Conservation (phyloP, 1,140 invertebrate genomes). For the Trissolcus basalis region DNA sequence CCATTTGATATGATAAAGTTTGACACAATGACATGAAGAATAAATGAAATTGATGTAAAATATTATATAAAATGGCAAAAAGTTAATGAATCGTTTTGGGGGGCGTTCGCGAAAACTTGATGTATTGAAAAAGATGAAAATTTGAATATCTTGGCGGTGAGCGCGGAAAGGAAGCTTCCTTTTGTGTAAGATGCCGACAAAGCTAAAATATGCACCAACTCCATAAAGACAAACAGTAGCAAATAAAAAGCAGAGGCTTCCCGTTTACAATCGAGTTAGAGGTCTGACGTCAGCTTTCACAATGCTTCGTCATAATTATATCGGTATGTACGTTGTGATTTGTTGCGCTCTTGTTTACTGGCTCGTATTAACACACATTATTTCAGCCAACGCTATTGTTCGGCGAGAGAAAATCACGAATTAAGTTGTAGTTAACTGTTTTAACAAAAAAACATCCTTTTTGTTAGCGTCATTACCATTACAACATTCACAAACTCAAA, state of each 20-base stretch:
- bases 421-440: slow-evolving; percentile 18
- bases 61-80: too few relatives aligned
- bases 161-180: slow-evolving; percentile 41
- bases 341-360: slow-evolving; percentile 21
- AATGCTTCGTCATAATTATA: slow-evolving; percentile 51
- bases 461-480: not conserved
- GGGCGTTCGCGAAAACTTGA: slow-evolving; percentile 30
- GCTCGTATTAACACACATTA: slow-evolving; percentile 15
- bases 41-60: too few relatives aligned
- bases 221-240: slow-evolving; percentile 33
- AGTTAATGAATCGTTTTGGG: not conserved
- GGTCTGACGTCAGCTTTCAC: slow-evolving; percentile 41
- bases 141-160: slow-evolving; percentile 45
- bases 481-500: too few relatives aligned
- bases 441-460: not conserved
- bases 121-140: slow-evolving; percentile 25
- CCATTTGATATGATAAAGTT: slow-evolving; percentile 58
- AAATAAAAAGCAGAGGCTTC: slow-evolving; percentile 46
- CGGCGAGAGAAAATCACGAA: slow-evolving; percentile 4
- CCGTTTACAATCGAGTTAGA: slow-evolving; percentile 30
- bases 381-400: slow-evolving; percentile 22
- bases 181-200: slow-evolving; percentile 42
- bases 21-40: slow-evolving; percentile 12
- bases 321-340: slow-evolving; percentile 41
- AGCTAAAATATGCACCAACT: slow-evolving; percentile 53